Evolutionary conservation across 2,888 invertebrate species (phyloP).

Genomic region (Ectropis crepuscularia): DNA sequence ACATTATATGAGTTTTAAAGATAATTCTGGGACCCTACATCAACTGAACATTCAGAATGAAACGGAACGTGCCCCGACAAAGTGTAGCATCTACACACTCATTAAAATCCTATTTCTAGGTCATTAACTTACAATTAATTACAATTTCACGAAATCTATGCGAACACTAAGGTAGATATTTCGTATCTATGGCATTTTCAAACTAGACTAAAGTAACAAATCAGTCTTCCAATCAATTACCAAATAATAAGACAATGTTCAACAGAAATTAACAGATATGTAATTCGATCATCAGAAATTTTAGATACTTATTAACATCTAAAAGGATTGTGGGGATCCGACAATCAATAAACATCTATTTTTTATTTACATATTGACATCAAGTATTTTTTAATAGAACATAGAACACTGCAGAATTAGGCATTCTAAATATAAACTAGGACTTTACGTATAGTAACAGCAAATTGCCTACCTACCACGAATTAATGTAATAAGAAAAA

Average conservation of each 20-base stretch:
- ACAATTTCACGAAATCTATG: conserved; percentile 56
- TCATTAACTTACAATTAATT: conserved; percentile 58
- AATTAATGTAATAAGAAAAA: conserved; percentile 56
- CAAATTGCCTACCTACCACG: conserved; percentile 56
- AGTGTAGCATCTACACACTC: conserved; percentile 72
- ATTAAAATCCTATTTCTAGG: conserved; percentile 55
- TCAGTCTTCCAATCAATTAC: conserved; percentile 83
- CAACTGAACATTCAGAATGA: too few species aligned
- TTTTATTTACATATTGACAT: conserved; percentile 36
- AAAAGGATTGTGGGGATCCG: conserved; percentile 22
- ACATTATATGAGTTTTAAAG: too few species aligned
- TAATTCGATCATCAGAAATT: conserved; percentile 16
- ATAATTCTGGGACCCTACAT: too few species aligned
- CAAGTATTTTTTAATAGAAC: conserved; percentile 14
- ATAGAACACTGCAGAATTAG: conserved; percentile 30
- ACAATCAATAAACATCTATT: conserved; percentile 42
- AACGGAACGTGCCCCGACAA: conserved; percentile 38
- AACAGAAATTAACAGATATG: conserved; percentile 41
- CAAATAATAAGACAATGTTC: conserved; percentile 72
- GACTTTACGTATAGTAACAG: conserved; percentile 59
- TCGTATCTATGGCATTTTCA: conserved; percentile 82
- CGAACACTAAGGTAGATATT: conserved; percentile 66
- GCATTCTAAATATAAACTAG: conserved; percentile 49
- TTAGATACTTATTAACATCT: conserved; percentile 36
- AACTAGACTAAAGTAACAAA: conserved; percentile 85